Conservation (phyloP, 1,140 invertebrate genomes). For the Elymnias hypermnestra region DNA sequence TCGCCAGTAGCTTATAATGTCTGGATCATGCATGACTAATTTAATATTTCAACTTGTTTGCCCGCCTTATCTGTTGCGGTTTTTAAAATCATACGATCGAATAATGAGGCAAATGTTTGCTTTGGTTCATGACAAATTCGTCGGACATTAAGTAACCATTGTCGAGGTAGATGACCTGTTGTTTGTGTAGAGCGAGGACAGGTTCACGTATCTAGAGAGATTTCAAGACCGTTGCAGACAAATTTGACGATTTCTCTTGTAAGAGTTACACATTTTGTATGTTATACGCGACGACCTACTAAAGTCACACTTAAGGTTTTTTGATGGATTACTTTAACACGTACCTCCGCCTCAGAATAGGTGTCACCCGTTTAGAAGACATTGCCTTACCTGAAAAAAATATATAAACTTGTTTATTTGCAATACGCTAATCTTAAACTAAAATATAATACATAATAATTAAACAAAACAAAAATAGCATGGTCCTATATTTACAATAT, state of each 20-base stretch:
- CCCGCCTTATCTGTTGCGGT: conserved; percentile 34
- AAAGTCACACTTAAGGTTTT: conserved; percentile 24
- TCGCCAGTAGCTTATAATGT: not conserved
- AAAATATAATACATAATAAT: no score
- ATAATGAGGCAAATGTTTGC: conserved; percentile 44
- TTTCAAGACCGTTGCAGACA: conserved; percentile 30
- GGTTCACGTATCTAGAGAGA: conserved; percentile 43
- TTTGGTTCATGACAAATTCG: conserved; percentile 55
- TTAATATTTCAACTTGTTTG: conserved; percentile 31
- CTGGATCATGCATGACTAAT: conserved; percentile 29
- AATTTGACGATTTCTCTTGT: conserved; percentile 28
- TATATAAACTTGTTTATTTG: conserved; percentile 13
- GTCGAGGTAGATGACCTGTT: conserved; percentile 57
- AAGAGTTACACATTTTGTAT: conserved; percentile 34
- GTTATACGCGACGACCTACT: conserved; percentile 32
- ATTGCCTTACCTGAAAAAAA: conserved; percentile 70
- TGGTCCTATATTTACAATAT: no score
- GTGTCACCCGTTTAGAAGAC: conserved; percentile 59
- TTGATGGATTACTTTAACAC: conserved; percentile 43
- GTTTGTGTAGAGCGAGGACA: conserved; percentile 51
- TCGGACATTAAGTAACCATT: conserved; percentile 62
- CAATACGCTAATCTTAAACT: not conserved
- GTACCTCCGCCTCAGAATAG: conserved; percentile 49
- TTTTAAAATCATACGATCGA: conserved; percentile 42
- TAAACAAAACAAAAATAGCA: no score